Evolutionary conservation across 53 echinoderm and acorn worm genomes (phyloP).

Genomic region (Mesocentrotus franciscanus): DNA sequence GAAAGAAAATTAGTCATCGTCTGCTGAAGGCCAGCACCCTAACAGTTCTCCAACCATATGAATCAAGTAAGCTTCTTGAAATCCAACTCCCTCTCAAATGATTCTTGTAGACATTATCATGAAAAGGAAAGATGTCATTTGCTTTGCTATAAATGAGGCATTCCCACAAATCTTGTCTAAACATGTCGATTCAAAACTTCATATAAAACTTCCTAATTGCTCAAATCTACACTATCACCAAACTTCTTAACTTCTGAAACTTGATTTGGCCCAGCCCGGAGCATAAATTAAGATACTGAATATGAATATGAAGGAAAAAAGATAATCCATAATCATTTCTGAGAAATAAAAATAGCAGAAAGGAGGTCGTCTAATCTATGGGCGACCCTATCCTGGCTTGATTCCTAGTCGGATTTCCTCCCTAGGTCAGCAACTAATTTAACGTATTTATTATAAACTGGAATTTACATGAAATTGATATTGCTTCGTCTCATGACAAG

Average conservation of each 20-base stretch:
- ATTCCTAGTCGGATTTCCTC: slow-evolving; percentile 51
- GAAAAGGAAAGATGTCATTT: background rate
- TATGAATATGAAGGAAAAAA: background rate
- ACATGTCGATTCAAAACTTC: background rate
- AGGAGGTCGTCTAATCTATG: slow-evolving; percentile 52
- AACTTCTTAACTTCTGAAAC: slow-evolving; percentile 8
- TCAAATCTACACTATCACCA: slow-evolving; percentile 6
- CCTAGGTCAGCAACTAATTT: slow-evolving; percentile 40
- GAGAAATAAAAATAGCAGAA: slow-evolving; percentile 45
- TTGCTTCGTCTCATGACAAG: background rate
- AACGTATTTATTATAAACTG: background rate
- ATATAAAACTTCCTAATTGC: slow-evolving; percentile 3
- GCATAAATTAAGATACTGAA: slow-evolving; percentile 14
- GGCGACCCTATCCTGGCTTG: slow-evolving; percentile 39
- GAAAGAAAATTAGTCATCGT: no score
- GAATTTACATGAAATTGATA: background rate
- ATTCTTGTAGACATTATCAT: background rate
- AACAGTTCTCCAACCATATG: no score
- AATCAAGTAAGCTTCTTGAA: background rate
- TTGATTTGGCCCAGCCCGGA: slow-evolving; percentile 24
- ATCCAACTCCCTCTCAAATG: background rate
- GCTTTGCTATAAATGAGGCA: background rate
- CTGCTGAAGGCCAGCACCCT: no score
- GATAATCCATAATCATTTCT: slow-evolving; percentile 23
- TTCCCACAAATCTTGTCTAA: background rate